phyloP scores from a whole-genome alignment of 2,888 invertebrate species.

The Selenia dentaria region DNA sequence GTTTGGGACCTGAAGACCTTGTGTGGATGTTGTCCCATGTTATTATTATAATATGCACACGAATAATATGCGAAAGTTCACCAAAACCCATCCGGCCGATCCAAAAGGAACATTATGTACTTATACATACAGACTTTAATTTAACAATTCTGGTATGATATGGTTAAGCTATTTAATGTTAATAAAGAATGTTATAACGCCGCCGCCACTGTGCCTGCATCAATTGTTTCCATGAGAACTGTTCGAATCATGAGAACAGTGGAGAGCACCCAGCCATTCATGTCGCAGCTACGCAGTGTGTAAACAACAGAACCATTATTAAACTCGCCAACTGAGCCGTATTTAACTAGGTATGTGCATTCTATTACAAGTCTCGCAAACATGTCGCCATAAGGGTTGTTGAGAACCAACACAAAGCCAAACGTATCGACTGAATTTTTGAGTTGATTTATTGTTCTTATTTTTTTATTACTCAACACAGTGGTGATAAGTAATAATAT shows the following conservation, averaged over 20 bases:
- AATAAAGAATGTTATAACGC: slow-evolving; percentile 27
- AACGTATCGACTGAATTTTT: slow-evolving; percentile 15
- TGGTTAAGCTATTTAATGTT: too few species aligned
- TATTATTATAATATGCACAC: too few species aligned
- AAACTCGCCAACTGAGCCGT: slow-evolving; percentile 19
- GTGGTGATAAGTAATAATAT: slow-evolving; percentile 43
- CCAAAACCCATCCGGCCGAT: too few species aligned
- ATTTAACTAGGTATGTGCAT: slow-evolving; percentile 19
- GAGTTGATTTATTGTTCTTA: slow-evolving; percentile 37
- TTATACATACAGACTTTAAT: too few species aligned
- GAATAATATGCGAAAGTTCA: too few species aligned
- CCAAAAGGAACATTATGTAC: too few species aligned
- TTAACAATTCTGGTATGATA: too few species aligned
- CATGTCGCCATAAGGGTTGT: slow-evolving; percentile 25
- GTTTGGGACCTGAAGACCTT: too few species aligned
- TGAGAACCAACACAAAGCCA: slow-evolving; percentile 16
- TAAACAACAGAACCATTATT: slow-evolving; percentile 38
- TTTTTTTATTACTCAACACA: slow-evolving; percentile 44
- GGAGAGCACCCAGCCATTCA: slow-evolving; percentile 59
- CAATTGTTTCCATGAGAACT: slow-evolving; percentile 74
- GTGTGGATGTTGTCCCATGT: too few species aligned
- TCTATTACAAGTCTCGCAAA: slow-evolving; percentile 28
- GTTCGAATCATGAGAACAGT: slow-evolving; percentile 66
- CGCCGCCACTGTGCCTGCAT: slow-evolving; percentile 52
- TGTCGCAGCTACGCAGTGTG: slow-evolving; percentile 30